These are phyloP conservation scores for Bradypus variegatus DNA, from an alignment of 2,797 vertebrate species.

Conservation along the genomic window DNA sequence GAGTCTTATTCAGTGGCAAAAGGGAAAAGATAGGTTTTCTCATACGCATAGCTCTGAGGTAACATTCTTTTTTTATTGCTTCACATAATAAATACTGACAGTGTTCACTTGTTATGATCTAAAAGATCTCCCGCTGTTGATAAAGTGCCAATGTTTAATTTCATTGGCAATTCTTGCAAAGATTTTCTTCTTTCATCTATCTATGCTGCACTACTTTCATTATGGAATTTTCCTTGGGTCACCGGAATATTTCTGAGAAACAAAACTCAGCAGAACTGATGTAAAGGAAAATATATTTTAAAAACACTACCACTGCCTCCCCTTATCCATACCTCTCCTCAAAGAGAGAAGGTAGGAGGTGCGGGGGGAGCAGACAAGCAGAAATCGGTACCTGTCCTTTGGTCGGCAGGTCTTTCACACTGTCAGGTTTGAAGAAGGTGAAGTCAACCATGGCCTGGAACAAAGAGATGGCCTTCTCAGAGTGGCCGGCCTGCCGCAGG, in stretches of 20 bases:
- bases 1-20: not conserved
- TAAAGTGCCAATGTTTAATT: not conserved
- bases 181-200: not conserved
- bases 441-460: slow-evolving; percentile 88
- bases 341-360: not conserved
- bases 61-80: not conserved
- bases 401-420: slow-evolving; percentile 81
- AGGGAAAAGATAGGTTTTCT: not conserved
- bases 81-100: not conserved
- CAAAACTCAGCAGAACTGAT: not conserved
- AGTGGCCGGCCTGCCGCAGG: slow-evolving; percentile 85
- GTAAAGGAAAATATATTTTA: not conserved
- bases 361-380: not conserved
- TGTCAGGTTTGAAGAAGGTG: slow-evolving; percentile 89
- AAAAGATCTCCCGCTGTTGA: not conserved
- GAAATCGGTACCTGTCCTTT: slow-evolving; percentile 74
- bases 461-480: slow-evolving; percentile 86
- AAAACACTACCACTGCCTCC: not conserved
- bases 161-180: not conserved
- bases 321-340: not conserved
- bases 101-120: not conserved
- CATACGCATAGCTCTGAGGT: not conserved
- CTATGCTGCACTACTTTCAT: not conserved
- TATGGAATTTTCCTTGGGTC: not conserved
- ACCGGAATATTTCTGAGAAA: not conserved